Conservation (phyloP, 2,797 vertebrate species). For the Picus viridis region DNA sequence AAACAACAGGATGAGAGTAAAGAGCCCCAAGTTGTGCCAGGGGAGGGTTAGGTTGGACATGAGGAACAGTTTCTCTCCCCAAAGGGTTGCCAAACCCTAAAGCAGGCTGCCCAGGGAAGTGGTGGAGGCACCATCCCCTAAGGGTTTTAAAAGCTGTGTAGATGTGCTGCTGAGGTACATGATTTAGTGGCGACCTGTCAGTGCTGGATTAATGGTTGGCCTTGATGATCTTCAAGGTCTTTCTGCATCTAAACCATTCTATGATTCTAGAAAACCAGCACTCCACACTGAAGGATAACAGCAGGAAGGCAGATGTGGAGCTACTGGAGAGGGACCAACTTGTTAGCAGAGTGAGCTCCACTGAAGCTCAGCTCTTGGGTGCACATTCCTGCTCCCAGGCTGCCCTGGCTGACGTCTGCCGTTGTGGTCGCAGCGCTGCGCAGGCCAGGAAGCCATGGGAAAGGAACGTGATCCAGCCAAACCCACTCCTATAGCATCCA, state of each 20-base stretch:
- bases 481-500: not conserved
- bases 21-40: too few species aligned
- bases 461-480: not conserved
- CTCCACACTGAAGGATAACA: too few species aligned
- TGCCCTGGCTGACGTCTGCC: not conserved
- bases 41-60: too few species aligned
- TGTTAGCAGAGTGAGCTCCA: fast-evolving
- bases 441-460: not conserved
- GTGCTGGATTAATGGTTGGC: not conserved
- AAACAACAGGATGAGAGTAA: too few species aligned
- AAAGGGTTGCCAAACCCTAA: too few species aligned
- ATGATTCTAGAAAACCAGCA: not conserved
- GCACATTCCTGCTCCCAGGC: not conserved
- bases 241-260: not conserved
- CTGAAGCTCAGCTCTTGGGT: not conserved
- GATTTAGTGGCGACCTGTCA: too few species aligned
- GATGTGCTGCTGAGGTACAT: too few species aligned
- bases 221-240: not conserved
- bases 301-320: not conserved
- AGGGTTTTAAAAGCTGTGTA: too few species aligned
- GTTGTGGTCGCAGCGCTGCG: not conserved
- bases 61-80: too few species aligned
- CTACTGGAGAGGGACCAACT: not conserved
- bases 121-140: too few species aligned
- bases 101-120: too few species aligned